Evolutionary conservation across 2,797 vertebrate species (phyloP).

Genomic region (Rhinoraja longicauda): DNA sequence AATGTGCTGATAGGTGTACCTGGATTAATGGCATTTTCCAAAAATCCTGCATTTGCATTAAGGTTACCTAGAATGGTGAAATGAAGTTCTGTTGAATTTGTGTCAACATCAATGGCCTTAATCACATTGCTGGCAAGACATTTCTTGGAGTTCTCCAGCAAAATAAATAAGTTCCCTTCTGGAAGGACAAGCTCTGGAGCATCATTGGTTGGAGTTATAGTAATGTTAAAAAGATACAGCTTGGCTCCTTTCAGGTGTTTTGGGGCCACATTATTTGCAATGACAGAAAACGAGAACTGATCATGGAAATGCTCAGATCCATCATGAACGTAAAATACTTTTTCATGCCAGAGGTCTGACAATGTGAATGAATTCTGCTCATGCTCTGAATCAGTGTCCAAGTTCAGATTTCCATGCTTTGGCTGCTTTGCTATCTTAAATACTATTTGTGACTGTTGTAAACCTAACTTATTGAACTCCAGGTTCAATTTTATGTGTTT

Average conservation of each 20-base stretch:
- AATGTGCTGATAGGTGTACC: conserved; percentile 66
- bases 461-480: conserved; percentile 70
- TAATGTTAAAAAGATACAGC: conserved; percentile 68
- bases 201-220: conserved; percentile 75
- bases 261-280: conserved; percentile 62
- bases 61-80: conserved; percentile 78
- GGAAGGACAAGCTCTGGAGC: conserved; percentile 75
- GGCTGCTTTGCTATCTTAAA: conserved; percentile 72
- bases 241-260: conserved; percentile 61
- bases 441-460: conserved; percentile 75
- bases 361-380: conserved; percentile 71
- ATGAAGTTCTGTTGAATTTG: conserved; percentile 56
- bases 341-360: conserved; percentile 73
- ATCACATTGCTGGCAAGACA: conserved; percentile 62
- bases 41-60: conserved; percentile 73
- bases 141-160: conserved; percentile 80
- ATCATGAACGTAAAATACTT: conserved; percentile 76
- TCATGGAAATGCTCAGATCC: conserved; percentile 75
- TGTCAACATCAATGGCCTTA: conserved; percentile 73
- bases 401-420: conserved; percentile 65
- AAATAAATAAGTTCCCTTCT: conserved; percentile 72
- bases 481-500: conserved; percentile 75
- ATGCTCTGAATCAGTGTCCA: conserved; percentile 63
- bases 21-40: conserved; percentile 67
- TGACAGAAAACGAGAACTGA: conserved; percentile 76